A percentile compares a stretch with the other conserved stretches of the same genome.
These are phyloP conservation scores for Drosophila burlai DNA, from an alignment of 1,140 invertebrate species.

Conservation along the genomic window DNA sequence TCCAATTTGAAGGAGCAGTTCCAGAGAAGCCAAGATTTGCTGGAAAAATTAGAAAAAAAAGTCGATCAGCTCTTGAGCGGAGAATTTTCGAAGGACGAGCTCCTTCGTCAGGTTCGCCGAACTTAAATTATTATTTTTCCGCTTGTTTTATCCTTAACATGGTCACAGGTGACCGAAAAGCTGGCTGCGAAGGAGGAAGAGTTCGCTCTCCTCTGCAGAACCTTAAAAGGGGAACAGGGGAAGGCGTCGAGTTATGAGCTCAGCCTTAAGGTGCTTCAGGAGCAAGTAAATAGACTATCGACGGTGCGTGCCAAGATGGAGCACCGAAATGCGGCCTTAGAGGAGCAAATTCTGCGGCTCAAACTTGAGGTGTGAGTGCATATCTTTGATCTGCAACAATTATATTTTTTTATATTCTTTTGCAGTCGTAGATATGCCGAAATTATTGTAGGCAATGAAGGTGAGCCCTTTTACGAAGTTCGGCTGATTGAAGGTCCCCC, in stretches of 20 bases:
- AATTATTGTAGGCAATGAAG: constrained; percentile 4
- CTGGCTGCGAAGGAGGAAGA: background rate
- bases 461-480: background rate
- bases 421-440: background rate
- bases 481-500: background rate
- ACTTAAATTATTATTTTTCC: background rate
- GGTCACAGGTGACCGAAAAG: background rate
- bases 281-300: background rate
- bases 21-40: background rate
- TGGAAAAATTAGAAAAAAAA: background rate
- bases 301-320: background rate
- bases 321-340: background rate
- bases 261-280: background rate
- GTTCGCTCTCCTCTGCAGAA: background rate
- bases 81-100: background rate
- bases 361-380: background rate
- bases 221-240: background rate
- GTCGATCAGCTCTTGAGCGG: background rate
- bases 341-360: background rate
- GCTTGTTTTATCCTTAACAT: background rate
- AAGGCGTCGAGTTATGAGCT: background rate
- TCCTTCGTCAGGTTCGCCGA: background rate
- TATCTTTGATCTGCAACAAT: background rate
- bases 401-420: too few species aligned
- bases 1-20: background rate